These are phyloP conservation scores for Silurus lanzhouensis DNA, from an alignment of 2,797 vertebrate genomes.

Conservation along the genomic window DNA sequence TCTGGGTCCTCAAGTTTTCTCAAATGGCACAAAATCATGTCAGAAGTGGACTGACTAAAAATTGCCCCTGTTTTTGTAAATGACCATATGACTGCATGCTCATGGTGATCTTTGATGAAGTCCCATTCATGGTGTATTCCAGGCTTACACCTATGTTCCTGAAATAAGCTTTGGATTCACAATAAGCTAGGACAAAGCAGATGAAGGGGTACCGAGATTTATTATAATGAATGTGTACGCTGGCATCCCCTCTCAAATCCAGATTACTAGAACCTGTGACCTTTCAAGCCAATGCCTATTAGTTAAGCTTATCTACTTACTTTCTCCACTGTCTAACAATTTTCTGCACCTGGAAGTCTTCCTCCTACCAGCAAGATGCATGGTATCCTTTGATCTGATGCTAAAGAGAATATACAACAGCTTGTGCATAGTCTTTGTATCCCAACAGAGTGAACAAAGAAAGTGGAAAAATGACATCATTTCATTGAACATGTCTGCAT, in stretches of 20 bases:
- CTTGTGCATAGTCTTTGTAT: conserved; percentile 4
- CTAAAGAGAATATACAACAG: background rate
- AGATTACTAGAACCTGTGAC: background rate
- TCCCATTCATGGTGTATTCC: background rate
- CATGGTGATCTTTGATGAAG: background rate
- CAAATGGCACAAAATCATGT: background rate
- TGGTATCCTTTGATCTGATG: conserved; percentile 36
- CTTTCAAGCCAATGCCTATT: background rate
- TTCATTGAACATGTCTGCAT: conserved; percentile 1
- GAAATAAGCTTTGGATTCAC: background rate
- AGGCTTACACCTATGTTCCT: background rate
- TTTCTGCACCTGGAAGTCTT: conserved; percentile 14
- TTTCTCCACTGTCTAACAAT: background rate
- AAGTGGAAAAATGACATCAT: conserved; percentile 9
- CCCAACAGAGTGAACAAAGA: conserved; percentile 2
- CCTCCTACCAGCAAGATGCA: conserved; percentile 13
- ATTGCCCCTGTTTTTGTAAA: background rate
- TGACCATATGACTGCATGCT: background rate
- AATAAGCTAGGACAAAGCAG: background rate
- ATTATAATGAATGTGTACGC: background rate
- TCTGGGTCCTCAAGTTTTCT: background rate
- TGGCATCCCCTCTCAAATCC: background rate
- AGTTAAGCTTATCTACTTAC: background rate
- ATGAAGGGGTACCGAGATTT: background rate
- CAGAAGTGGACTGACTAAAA: background rate